These are phyloP conservation scores for Suricata suricatta DNA, from an alignment of 2,113 vertebrate species.

Conservation along the genomic window DNA sequence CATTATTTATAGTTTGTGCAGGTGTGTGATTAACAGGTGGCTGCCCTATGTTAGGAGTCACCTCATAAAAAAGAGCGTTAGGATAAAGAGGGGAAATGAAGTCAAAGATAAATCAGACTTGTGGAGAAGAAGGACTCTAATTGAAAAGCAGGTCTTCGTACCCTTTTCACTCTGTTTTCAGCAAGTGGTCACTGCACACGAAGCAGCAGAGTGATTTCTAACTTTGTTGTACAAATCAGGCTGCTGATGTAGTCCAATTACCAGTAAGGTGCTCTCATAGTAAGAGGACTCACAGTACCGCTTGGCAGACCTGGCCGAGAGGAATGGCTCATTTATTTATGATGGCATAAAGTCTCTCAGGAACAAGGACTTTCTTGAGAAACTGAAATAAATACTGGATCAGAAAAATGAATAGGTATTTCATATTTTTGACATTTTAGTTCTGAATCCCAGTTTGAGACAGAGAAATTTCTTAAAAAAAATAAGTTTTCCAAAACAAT, in stretches of 20 bases:
- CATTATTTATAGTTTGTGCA: slow-evolving; percentile 50
- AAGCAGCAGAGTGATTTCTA: neutral
- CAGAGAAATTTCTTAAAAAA: neutral
- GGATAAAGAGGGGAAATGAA: neutral
- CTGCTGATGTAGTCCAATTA: slow-evolving; percentile 65
- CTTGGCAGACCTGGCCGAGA: slow-evolving; percentile 33
- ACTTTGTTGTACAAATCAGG: neutral
- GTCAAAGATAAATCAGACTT: neutral
- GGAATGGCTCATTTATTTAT: slow-evolving; percentile 53
- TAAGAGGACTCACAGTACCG: slow-evolving; percentile 56
- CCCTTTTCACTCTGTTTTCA: neutral
- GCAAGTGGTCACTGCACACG: neutral
- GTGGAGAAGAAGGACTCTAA: neutral
- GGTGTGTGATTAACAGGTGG: neutral
- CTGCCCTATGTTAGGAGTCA: neutral
- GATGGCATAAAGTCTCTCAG: slow-evolving; percentile 45
- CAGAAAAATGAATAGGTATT: slow-evolving; percentile 8
- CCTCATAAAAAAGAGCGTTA: neutral
- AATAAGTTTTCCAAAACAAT: slow-evolving; percentile 47
- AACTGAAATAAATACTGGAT: slow-evolving; percentile 16
- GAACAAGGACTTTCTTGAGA: slow-evolving; percentile 70
- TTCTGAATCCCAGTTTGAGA: slow-evolving; percentile 10
- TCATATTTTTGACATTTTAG: slow-evolving; percentile 38
- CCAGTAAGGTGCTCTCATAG: slow-evolving; percentile 58
- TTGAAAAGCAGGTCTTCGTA: slow-evolving; percentile 23